phyloP scores from a whole-genome alignment of 2,113 vertebrate species.

The Serilophus lunatus region DNA sequence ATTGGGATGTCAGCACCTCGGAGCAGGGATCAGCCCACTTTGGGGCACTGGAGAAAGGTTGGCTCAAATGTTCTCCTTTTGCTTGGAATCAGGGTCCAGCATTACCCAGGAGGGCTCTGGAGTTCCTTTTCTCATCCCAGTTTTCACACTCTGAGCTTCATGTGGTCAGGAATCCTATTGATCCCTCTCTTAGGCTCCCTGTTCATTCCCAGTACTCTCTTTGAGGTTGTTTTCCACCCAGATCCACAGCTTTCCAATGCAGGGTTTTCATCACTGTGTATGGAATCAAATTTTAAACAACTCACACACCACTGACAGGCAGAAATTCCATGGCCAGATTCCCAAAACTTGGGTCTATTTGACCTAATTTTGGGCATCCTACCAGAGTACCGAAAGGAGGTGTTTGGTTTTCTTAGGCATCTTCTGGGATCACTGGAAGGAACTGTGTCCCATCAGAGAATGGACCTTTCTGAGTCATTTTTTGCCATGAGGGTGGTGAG shows the following conservation, averaged over 20 bases:
- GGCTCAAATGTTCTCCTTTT: neutral
- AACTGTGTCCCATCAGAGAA: neutral
- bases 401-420: neutral
- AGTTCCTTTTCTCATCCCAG: neutral
- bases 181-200: neutral
- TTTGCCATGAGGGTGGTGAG: neutral
- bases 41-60: neutral
- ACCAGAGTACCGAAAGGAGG: neutral
- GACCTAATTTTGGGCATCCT: neutral
- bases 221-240: neutral
- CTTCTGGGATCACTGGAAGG: neutral
- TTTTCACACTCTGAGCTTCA: too few relatives aligned
- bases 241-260: accelerated
- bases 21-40: neutral
- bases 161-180: accelerated
- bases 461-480: neutral
- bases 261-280: neutral
- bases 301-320: accelerated
- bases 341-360: neutral
- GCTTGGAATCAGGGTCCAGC: neutral
- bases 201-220: neutral
- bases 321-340: neutral
- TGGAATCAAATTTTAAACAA: neutral
- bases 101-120: accelerated
- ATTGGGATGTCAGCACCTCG: neutral